Conservation (phyloP, 2,888 invertebrate genomes). For the Ochropacha duplaris region DNA sequence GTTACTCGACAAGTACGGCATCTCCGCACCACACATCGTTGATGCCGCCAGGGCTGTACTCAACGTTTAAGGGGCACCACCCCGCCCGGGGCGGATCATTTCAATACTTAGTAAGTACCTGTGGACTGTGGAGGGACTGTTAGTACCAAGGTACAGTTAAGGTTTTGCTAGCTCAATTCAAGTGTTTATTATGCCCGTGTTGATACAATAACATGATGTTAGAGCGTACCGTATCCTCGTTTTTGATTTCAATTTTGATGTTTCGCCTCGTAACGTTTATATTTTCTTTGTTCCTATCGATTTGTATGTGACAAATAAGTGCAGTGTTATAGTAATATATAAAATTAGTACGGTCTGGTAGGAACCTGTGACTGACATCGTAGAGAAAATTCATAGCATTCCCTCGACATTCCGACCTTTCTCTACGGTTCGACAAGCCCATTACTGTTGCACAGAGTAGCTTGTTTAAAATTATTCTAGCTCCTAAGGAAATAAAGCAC, state of each 20-base stretch:
- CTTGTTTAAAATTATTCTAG: slow-evolving; percentile 19
- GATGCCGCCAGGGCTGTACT: slow-evolving; percentile 86
- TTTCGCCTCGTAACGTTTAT: not conserved
- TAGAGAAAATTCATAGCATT: not conserved
- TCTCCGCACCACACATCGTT: slow-evolving; percentile 91
- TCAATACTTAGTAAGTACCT: no score
- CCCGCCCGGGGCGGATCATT: not conserved
- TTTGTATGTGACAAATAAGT: not conserved
- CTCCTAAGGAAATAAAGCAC: slow-evolving; percentile 33
- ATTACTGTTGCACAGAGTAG: not conserved
- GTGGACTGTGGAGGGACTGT: no score
- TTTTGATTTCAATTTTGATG: no score
- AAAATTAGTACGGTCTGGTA: not conserved
- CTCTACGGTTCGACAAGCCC: not conserved
- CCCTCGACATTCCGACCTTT: not conserved
- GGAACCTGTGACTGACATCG: not conserved
- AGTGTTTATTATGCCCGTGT: no score
- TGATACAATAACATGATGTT: no score
- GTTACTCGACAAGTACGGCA: slow-evolving; percentile 94
- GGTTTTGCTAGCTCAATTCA: no score
- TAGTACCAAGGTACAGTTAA: no score
- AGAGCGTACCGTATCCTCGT: no score
- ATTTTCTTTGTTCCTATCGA: not conserved
- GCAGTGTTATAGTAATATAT: not conserved
- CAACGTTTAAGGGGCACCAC: slow-evolving; percentile 50